A percentile compares a stretch with the other conserved stretches of the same genome.
Evolutionary conservation across 2,113 vertebrate species (phyloP).

Genomic region (Campylomormyrus tamandua): DNA sequence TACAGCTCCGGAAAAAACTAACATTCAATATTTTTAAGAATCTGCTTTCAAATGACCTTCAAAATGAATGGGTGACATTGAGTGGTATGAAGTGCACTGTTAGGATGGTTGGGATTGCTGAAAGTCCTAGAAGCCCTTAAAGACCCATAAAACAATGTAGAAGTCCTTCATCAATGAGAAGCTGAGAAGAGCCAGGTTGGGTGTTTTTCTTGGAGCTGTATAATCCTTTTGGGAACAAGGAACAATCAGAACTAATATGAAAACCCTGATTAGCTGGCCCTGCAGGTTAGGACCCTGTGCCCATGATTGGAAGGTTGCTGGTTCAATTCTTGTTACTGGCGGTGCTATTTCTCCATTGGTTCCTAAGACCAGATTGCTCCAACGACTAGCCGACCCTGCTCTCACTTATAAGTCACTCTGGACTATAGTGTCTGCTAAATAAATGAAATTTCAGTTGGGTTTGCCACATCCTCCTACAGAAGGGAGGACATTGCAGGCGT

Average conservation of each 20-base stretch:
- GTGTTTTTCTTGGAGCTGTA: neutral
- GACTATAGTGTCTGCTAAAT: neutral
- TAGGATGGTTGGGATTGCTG: too few relatives aligned
- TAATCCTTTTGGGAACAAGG: neutral
- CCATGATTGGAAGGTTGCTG: neutral
- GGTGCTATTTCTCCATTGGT: neutral
- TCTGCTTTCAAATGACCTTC: too few relatives aligned
- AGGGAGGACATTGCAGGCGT: neutral
- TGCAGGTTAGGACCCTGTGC: neutral
- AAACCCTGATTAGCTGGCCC: neutral
- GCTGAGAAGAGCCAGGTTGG: too few relatives aligned
- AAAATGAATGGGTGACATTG: too few relatives aligned
- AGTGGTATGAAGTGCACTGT: too few relatives aligned
- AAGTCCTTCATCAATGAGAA: too few relatives aligned
- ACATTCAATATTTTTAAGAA: too few relatives aligned
- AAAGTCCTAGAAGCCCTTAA: too few relatives aligned
- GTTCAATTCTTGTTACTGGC: neutral
- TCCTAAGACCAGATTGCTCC: neutral
- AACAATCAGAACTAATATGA: neutral
- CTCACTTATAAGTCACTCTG: neutral
- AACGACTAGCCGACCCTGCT: neutral
- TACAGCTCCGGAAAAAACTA: neutral
- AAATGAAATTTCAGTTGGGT: neutral
- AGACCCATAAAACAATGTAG: too few relatives aligned
- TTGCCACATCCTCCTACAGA: neutral